Base-by-base conservation (phyloP, 1,140 invertebrate genomes). In the Nasonia giraulti region DNA sequence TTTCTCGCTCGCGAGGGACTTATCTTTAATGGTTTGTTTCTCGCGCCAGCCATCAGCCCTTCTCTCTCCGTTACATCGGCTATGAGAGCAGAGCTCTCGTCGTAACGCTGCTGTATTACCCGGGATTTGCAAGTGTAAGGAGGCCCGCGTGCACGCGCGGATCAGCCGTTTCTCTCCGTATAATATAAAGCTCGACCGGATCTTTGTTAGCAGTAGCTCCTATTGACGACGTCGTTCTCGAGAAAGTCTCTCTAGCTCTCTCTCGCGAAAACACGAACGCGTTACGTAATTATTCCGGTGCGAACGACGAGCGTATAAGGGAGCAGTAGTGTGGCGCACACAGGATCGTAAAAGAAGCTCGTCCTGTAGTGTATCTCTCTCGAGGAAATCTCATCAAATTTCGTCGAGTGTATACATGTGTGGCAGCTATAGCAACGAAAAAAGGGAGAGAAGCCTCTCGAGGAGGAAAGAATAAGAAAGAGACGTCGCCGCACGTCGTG, bases 1-100 rank as follows among this genome's bases (percentile, higher is more conserved):
- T 62, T 20, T 62, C 55, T 2, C 55, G 20, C 20, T 62, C 55
- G 5, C 55, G 55, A 6, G 50, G 55, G 55, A 62, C 20, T 62
- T 62, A 62, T 62, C 55, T 62, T 62, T 62, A 62, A 62, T 62
- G 55, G 55, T 62, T 62, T 62, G 55, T 62, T 62, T 62, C 55
- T 62, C 55, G 55, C 5, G 55, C 55, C 50, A 14, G 44, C 44
- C 12, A 37, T 37, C 33, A 37, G 33, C 33, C 27, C 27, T 27
- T 27, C 27, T 37, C 33, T 37, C 6, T 4, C 55, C 55, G 55
- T 62, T 62, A 62, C 55, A 62, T 62, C 17, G 55, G 55, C 6
- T 44, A 55, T 55, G 50, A 62, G 55, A 62, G 55, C 10, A 8
- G 47, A 14, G 47, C 11, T 4, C 11, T n/a, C 55, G 20, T 62